Base-by-base conservation (phyloP, 2,113 vertebrate genomes). In the Actenoides lindsayi region DNA sequence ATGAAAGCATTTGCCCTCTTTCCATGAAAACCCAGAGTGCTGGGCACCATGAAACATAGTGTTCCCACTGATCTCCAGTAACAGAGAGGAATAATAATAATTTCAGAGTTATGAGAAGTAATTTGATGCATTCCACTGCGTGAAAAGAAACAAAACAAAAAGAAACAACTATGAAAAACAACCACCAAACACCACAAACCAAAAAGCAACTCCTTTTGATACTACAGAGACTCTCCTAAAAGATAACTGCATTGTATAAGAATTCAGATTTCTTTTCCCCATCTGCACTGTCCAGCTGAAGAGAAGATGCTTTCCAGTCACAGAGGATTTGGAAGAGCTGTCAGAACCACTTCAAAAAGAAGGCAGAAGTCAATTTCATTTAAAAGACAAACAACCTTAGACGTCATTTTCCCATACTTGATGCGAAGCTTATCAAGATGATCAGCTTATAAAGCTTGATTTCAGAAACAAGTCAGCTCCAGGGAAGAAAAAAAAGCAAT, bases 1-100 rank as follows among this genome's bases (percentile, higher is more conserved):
- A 63, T 28, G 51, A 86, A 94, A 93, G 73, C 28, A 12, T 90
- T 96, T 95, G 87, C 83, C 93, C 96, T 95, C 86, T 97, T 89
- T 90, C 65, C 90, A 93, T 78, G 93, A 96, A 89, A 88, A 69
- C 7, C 24, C 86, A 37, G 68, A 83, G 59, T 16, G 10, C 65
- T 87, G 73, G 79, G 90, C 96, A 96, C 62, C 59, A 84, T 41
- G 41, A 97, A 94, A 96, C 76, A 87, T 24, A 69, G 53, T 75
- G 86, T 85, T 90, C 87, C 80, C 64, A 62, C 68, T 44, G 23
- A 89, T 70, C 94, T 95, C 53, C 74, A 84, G 53, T 51, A 95
- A 76, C 65, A 83, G 93, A 94, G 69, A 82, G 65, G 57, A 96
- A 96, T 44, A 83, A 90, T 39, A 92, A 93, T 75, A 89, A 83